These are phyloP conservation scores for Marcusenius ussheri DNA, from an alignment of 2,113 vertebrate species.

Conservation along the genomic window DNA sequence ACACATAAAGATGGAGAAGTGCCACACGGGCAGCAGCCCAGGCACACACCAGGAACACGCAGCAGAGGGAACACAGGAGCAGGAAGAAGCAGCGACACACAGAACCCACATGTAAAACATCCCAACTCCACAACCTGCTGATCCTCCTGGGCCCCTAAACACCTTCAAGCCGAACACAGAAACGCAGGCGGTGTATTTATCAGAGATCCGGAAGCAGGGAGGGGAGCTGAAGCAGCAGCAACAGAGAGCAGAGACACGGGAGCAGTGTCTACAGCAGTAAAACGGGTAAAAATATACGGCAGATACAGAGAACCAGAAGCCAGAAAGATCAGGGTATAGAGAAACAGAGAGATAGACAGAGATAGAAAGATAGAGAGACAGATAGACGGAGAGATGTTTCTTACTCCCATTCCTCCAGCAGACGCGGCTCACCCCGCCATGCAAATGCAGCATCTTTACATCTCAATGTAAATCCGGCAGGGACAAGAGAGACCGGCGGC, in stretches of 20 bases:
- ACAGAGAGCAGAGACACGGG: not conserved
- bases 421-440: not conserved
- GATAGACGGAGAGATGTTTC: not conserved
- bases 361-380: not conserved
- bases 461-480: not conserved
- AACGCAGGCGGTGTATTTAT: not conserved
- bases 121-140: not conserved
- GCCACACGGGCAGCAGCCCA: not conserved
- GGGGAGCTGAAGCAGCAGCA: not conserved
- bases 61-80: not conserved
- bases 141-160: not conserved
- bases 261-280: not conserved
- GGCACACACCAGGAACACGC: not conserved
- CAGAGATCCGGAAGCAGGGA: not conserved
- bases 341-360: conserved; percentile 1
- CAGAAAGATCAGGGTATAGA: not conserved
- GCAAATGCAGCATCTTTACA: not conserved
- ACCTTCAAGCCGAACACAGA: not conserved
- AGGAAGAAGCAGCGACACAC: not conserved
- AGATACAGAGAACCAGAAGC: not conserved
- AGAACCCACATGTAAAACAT: not conserved
- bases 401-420: conserved; percentile 4
- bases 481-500: not conserved
- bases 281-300: not conserved
- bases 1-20: not conserved